A percentile compares a stretch with the other conserved stretches of the same genome.
Conservation (phyloP, 1,140 invertebrate species). For the Homarus americanus region DNA sequence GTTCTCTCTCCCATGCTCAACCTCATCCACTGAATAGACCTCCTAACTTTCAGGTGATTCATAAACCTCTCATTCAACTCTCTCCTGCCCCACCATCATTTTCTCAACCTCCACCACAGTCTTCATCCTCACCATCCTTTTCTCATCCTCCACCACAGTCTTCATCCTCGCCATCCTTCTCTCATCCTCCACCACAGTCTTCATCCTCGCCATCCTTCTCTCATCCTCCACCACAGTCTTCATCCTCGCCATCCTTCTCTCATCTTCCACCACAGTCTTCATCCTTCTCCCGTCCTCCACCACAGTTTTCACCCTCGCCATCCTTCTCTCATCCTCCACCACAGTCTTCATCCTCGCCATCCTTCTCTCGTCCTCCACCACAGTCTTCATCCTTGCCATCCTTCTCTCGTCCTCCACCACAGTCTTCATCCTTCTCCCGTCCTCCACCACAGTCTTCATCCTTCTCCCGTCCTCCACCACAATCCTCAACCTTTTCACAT, state of each 20-base stretch:
- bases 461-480: neutral
- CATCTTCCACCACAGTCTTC: neutral
- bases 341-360: neutral
- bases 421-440: neutral
- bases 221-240: neutral
- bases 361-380: neutral
- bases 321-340: neutral
- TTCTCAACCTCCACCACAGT: neutral
- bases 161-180: neutral
- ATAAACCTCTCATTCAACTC: no score
- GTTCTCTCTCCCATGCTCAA: neutral
- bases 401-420: no score
- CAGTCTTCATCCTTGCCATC: no score
- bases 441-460: no score
- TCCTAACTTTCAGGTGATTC: conserved; percentile 1
- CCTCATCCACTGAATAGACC: neutral
- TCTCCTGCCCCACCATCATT: neutral
- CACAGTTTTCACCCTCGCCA: neutral
- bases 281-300: neutral
- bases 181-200: neutral
- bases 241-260: neutral
- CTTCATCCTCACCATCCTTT: neutral
- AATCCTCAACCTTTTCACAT: neutral
- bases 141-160: neutral
- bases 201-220: neutral